phyloP scores from a whole-genome alignment of 92 coral and sea anemone species.

The Porites evermanni region DNA sequence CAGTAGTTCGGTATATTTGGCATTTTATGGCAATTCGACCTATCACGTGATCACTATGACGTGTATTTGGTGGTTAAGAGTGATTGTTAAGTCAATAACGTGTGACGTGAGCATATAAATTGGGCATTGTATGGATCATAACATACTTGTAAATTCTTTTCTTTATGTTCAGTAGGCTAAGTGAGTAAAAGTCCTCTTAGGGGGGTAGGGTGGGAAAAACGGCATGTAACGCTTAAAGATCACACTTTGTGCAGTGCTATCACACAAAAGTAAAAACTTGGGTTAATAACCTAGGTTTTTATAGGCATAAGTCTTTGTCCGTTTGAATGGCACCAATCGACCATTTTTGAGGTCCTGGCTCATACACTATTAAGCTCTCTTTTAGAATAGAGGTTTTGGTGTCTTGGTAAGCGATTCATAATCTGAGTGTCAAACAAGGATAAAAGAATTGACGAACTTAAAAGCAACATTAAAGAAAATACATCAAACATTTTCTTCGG shows the following conservation, averaged over 20 bases:
- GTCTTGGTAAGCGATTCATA: no score
- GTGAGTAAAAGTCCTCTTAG: constrained; percentile 15
- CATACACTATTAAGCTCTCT: background rate
- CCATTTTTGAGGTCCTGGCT: constrained; percentile 30
- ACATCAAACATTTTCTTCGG: no score
- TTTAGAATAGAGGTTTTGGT: no score
- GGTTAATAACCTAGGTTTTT: constrained; percentile 30
- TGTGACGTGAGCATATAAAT: constrained; percentile 7
- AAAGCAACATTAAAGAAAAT: no score
- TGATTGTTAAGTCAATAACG: background rate
- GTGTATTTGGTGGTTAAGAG: background rate
- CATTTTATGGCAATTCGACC: background rate
- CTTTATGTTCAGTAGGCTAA: no score
- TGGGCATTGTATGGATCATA: constrained; percentile 1
- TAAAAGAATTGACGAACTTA: no score
- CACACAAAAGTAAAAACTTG: constrained; percentile 25
- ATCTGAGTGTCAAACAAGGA: no score
- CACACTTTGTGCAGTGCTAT: constrained; percentile 30
- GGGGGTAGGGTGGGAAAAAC: constrained; percentile 21
- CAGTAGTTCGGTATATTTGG: no score
- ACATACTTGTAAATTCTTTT: no score
- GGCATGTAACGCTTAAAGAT: constrained; percentile 22
- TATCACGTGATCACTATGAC: constrained; percentile 39
- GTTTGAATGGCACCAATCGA: background rate
- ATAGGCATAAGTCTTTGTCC: constrained; percentile 1